Conservation (phyloP, 2,888 invertebrate genomes). For the Anoplius nigerrimus region DNA sequence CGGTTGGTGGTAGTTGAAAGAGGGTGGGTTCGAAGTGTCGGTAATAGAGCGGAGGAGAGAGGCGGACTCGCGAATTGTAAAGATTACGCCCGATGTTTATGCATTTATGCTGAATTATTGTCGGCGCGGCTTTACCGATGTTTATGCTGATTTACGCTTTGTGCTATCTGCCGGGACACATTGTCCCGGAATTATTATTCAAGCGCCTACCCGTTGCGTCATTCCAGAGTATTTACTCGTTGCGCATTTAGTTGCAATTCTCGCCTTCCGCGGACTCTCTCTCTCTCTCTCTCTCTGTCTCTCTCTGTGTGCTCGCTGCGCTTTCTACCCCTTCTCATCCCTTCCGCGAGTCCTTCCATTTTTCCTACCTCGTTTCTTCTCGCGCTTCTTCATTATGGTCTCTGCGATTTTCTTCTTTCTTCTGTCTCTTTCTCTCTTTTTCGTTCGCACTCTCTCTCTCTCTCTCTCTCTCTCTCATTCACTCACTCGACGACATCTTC, state of each 20-base stretch:
- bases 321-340: slow-evolving; percentile 24
- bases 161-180: slow-evolving; percentile 74
- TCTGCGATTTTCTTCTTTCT: too few relatives aligned
- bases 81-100: slow-evolving; percentile 71
- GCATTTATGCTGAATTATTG: slow-evolving; percentile 75
- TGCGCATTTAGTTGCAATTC: too few relatives aligned
- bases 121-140: slow-evolving; percentile 72
- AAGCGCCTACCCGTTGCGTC: slow-evolving; percentile 50
- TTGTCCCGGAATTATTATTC: slow-evolving; percentile 74
- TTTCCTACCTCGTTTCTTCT: background rate
- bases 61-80: slow-evolving; percentile 62
- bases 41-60: background rate
- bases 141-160: slow-evolving; percentile 75
- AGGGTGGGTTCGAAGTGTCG: background rate
- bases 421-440: too few relatives aligned
- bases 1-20: background rate
- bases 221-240: slow-evolving; percentile 24
- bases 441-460: background rate
- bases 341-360: background rate
- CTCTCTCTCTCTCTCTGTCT: background rate
- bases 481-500: too few relatives aligned
- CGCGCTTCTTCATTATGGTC: too few relatives aligned
- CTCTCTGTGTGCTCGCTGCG: slow-evolving; percentile 21
- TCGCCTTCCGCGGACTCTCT: background rate
- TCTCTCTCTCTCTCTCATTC: background rate